Evolutionary conservation across 1,140 invertebrate species (phyloP), one percentile per base, ranked within the genome.

Genomic region (Zophobas morio): DNA sequence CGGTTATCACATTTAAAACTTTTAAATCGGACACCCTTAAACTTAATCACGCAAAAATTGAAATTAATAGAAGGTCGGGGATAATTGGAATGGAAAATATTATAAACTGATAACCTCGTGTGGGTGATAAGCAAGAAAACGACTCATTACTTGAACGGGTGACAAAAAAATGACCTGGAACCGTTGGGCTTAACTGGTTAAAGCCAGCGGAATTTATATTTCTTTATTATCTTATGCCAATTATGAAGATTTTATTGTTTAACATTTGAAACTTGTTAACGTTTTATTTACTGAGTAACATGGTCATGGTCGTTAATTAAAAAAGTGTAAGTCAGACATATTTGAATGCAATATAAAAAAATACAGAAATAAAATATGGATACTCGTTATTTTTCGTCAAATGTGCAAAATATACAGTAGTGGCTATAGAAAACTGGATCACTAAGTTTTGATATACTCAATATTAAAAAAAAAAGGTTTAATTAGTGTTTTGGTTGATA

Each of bases 161-260:
- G 60, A 42, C 60, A 66, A 66, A 66, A 20, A 42, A 66, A 5
- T 66, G 60, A 66, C 60, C 60, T 20, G 54, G 20, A 51, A 51
- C 49, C 20, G 34, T 2, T 1, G 40, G 36, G 6, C 35, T 6
- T 8, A 63, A 66, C 40, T 66, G 6, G 60, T 42, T 42, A 34
- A n/a, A 66, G 4, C 60, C 33, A 39, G 60, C 32, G 20, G 60
- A n/a, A 6, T 39, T 33, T 60, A 36, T 46, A 42, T 66, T 42
- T 66, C 35, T n/a, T 54, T 46, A 20, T 20, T 20, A 20, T 20
- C 20, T 20, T 20, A 20, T 20, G 20, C 42, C 3, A 46, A 54
- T 54, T 32, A 2, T 54, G n/a, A 53, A 8, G 6, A 53, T 20
- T 20, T 20, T 20, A 20, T 20, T 20, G 20, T 20, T 20, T 20